Evolutionary conservation across 2,888 invertebrate genomes (phyloP).

Genomic region (Diadegma fenestrale): DNA sequence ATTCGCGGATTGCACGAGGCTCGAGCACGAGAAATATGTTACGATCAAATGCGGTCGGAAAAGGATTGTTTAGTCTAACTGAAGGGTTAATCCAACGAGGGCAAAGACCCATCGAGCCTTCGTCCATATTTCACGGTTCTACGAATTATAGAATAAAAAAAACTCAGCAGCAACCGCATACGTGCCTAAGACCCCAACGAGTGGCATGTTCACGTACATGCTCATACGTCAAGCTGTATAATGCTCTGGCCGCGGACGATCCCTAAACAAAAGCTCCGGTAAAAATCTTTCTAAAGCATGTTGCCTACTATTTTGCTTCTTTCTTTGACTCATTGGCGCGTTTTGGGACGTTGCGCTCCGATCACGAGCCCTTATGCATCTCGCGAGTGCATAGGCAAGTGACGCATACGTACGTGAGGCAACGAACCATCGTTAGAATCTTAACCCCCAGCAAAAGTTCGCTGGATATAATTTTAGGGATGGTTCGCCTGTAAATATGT

Average conservation of each 20-base stretch:
- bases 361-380: constrained; percentile 17
- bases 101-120: constrained; percentile 38
- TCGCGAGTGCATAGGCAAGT: constrained; percentile 10
- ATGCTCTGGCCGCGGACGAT: constrained; percentile 57
- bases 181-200: constrained; percentile 57
- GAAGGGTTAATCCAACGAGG: constrained; percentile 45
- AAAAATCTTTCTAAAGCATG: constrained; percentile 36
- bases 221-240: constrained; percentile 28
- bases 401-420: constrained; percentile 20
- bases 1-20: constrained; percentile 12
- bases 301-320: background rate
- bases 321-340: background rate
- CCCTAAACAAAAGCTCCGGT: constrained; percentile 50
- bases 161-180: constrained; percentile 38
- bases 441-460: constrained; percentile 30
- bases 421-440: constrained; percentile 58
- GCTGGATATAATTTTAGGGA: constrained; percentile 4
- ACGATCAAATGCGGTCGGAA: background rate
- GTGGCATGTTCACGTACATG: constrained; percentile 47
- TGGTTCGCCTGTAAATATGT: background rate
- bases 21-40: background rate
- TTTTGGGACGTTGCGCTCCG: constrained; percentile 20
- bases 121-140: constrained; percentile 4
- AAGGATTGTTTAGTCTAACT: background rate
- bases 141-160: constrained; percentile 51